These are phyloP conservation scores for Apocrypta bakeri DNA, from an alignment of 1,140 invertebrate genomes.

Conservation along the genomic window DNA sequence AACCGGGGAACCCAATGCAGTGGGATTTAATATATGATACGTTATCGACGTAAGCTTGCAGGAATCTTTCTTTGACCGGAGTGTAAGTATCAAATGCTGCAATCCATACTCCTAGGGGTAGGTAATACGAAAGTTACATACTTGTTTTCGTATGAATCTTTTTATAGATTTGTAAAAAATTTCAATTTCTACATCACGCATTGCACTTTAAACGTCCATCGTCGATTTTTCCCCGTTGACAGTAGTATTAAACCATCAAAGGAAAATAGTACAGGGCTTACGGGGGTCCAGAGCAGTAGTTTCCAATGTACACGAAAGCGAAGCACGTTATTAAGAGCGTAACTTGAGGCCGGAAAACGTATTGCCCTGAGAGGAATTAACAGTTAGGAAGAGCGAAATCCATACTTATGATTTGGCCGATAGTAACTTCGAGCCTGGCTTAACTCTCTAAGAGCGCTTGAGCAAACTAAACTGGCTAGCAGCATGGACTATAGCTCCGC, in stretches of 20 bases:
- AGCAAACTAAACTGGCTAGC: conserved; percentile 35
- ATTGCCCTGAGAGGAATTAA: conserved; percentile 39
- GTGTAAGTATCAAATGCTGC: conserved; percentile 7
- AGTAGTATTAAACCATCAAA: background rate
- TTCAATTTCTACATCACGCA: too few species aligned
- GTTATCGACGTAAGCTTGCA: conserved; percentile 41
- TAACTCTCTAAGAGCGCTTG: conserved; percentile 38
- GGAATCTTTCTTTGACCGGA: conserved; percentile 11
- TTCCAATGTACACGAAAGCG: background rate
- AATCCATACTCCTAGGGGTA: conserved; percentile 1
- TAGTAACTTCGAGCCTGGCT: conserved; percentile 41
- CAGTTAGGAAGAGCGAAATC: conserved; percentile 36
- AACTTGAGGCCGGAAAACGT: conserved; percentile 32
- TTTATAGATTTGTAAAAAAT: too few species aligned
- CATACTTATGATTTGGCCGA: conserved; percentile 49
- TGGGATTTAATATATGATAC: conserved; percentile 22
- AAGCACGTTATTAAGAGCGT: conserved; percentile 29
- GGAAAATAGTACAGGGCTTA: background rate
- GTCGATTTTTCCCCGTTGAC: background rate
- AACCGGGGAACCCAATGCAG: background rate
- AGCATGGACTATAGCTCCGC: background rate
- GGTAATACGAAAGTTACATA: background rate
- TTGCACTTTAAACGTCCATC: too few species aligned
- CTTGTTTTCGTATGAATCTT: too few species aligned
- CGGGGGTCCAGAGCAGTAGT: background rate